Conservation (phyloP, 2,113 vertebrate genomes). For the Sialia sialis region DNA sequence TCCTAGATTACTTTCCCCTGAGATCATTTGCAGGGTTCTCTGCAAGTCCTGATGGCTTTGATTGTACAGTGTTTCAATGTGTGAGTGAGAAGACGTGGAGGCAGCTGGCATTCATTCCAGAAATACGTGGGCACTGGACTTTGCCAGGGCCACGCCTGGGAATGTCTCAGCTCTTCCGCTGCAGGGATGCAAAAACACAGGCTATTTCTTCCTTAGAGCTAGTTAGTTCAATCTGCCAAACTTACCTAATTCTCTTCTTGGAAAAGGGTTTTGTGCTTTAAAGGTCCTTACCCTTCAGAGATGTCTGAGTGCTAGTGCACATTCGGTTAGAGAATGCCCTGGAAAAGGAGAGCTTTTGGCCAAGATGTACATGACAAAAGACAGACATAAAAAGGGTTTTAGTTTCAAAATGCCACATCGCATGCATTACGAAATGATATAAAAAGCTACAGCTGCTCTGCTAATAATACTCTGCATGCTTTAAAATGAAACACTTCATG, state of each 20-base stretch:
- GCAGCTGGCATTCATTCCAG: slow-evolving; percentile 57
- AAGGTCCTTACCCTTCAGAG: not conserved
- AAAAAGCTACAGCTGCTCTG: slow-evolving; percentile 36
- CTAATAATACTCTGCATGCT: slow-evolving; percentile 3
- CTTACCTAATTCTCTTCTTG: not conserved
- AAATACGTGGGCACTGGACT: slow-evolving; percentile 30
- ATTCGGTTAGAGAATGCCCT: not conserved
- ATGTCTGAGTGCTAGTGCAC: not conserved
- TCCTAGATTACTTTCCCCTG: not conserved
- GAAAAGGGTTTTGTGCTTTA: not conserved
- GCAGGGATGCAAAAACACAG: not conserved
- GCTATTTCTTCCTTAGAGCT: not conserved
- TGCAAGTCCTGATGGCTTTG: not conserved
- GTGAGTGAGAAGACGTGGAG: not conserved
- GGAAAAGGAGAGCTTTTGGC: not conserved
- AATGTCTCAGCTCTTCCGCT: slow-evolving; percentile 14
- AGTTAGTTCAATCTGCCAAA: not conserved
- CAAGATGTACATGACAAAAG: not conserved
- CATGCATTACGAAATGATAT: not conserved
- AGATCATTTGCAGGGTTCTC: not conserved
- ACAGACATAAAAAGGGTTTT: not conserved
- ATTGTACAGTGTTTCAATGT: not conserved
- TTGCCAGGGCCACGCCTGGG: slow-evolving; percentile 41
- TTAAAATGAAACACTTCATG: slow-evolving; percentile 21
- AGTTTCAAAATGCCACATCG: slow-evolving; percentile 28